These are phyloP conservation scores for Paguma larvata DNA, from an alignment of 2,797 vertebrate genomes.

Conservation along the genomic window DNA sequence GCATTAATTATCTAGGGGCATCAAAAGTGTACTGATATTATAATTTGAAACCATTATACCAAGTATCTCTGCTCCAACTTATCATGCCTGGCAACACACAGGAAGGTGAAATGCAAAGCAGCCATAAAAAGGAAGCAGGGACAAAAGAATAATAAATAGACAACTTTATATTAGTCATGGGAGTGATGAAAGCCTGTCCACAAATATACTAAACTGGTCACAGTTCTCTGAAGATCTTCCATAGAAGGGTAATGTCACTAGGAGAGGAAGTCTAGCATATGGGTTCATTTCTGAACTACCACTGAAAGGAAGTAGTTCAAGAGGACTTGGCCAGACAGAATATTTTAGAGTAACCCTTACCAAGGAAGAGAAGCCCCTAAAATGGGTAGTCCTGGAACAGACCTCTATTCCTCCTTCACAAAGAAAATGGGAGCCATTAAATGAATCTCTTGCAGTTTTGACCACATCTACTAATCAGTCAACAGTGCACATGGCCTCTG, in stretches of 20 bases:
- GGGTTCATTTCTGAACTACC: not conserved
- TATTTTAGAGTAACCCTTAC: not conserved
- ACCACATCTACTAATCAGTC: not conserved
- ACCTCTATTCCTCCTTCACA: not conserved
- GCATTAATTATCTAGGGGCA: constrained; percentile 69
- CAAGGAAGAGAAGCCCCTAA: not conserved
- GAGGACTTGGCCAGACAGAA: not conserved
- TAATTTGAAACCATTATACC: constrained; percentile 73
- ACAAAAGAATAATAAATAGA: constrained; percentile 62
- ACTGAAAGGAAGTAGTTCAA: not conserved
- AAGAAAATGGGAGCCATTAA: not conserved
- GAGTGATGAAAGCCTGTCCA: not conserved
- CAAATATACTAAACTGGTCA: not conserved
- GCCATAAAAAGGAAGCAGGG: constrained; percentile 22
- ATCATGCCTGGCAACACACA: constrained; percentile 51
- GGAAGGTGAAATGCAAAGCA: constrained; percentile 67
- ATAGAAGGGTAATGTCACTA: not conserved
- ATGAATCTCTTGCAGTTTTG: not conserved
- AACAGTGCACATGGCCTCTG: not conserved
- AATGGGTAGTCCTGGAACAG: not conserved
- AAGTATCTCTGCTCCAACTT: constrained; percentile 57
- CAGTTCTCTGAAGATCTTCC: not conserved
- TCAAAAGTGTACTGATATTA: constrained; percentile 62
- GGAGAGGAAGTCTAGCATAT: not conserved
- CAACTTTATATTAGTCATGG: constrained; percentile 15